Conservation (phyloP, 2,888 invertebrate species). For the Heliconius ismenius region DNA sequence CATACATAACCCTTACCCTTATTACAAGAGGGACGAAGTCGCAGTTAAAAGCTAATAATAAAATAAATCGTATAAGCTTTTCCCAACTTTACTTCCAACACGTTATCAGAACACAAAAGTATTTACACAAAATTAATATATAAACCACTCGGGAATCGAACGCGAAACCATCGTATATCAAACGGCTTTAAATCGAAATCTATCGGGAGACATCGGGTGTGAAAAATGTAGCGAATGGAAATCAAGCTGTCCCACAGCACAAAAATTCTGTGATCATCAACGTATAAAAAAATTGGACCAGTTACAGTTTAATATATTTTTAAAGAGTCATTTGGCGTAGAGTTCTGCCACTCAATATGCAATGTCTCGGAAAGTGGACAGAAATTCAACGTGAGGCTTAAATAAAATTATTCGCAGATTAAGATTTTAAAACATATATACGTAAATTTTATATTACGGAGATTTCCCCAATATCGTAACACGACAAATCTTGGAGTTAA, state of each 20-base stretch:
- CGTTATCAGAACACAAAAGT: background rate
- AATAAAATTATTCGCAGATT: too few relatives aligned
- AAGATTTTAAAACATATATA: too few relatives aligned
- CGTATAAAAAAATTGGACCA: constrained; percentile 1
- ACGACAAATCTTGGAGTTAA: too few relatives aligned
- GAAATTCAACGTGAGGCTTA: too few relatives aligned
- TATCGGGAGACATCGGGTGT: constrained; percentile 24
- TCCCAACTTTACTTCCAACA: background rate
- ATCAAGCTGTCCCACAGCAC: constrained; percentile 29
- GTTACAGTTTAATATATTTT: background rate
- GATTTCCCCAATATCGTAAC: too few relatives aligned
- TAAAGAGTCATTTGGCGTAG: background rate
- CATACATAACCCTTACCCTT: too few relatives aligned
- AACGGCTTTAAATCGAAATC: constrained; percentile 31
- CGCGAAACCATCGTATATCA: constrained; percentile 31
- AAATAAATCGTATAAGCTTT: background rate
- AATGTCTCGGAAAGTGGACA: too few relatives aligned
- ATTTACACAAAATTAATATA: constrained; percentile 32
- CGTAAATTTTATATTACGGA: too few relatives aligned
- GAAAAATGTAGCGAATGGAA: constrained; percentile 31
- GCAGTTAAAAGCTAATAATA: background rate
- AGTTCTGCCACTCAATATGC: too few relatives aligned
- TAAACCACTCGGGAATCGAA: constrained; percentile 35
- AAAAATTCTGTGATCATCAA: constrained; percentile 20
- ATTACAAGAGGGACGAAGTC: background rate